Percentiles rank a stretch among this genome's conserved stretches.
These are phyloP conservation scores for Coryphaenoides rupestris DNA, from an alignment of 2,113 vertebrate genomes.

Conservation along the genomic window DNA sequence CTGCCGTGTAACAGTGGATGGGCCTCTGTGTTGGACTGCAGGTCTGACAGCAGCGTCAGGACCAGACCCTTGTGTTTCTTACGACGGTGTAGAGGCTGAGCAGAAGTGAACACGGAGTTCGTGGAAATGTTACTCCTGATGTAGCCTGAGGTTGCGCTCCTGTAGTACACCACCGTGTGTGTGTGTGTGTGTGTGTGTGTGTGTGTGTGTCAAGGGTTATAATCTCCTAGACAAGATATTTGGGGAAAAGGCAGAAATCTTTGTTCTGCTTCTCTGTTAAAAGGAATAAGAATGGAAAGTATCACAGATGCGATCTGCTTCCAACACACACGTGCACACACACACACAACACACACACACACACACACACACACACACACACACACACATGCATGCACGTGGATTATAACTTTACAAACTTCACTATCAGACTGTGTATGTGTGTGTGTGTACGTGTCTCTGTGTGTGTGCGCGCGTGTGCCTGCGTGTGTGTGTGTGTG, in stretches of 20 bases:
- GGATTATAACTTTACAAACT: conserved; percentile 8
- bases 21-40: too few species aligned
- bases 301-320: neutral
- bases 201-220: neutral
- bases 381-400: neutral
- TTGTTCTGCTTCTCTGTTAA: neutral
- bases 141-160: neutral
- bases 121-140: neutral
- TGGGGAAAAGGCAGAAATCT: neutral
- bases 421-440: conserved; percentile 9
- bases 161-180: neutral
- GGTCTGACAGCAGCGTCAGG: neutral
- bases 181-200: neutral
- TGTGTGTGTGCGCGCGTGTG: conserved; percentile 12
- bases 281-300: neutral
- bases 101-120: neutral
- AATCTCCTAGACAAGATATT: neutral
- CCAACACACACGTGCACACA: neutral
- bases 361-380: conserved; percentile 6
- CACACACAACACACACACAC: conserved; percentile 8
- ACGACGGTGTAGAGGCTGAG: neutral
- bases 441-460: conserved; percentile 18
- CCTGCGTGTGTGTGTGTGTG: conserved; percentile 15
- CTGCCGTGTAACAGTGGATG: too few species aligned
- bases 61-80: neutral